Conservation (phyloP, 2,797 vertebrate genomes). For the Ispidina picta region DNA sequence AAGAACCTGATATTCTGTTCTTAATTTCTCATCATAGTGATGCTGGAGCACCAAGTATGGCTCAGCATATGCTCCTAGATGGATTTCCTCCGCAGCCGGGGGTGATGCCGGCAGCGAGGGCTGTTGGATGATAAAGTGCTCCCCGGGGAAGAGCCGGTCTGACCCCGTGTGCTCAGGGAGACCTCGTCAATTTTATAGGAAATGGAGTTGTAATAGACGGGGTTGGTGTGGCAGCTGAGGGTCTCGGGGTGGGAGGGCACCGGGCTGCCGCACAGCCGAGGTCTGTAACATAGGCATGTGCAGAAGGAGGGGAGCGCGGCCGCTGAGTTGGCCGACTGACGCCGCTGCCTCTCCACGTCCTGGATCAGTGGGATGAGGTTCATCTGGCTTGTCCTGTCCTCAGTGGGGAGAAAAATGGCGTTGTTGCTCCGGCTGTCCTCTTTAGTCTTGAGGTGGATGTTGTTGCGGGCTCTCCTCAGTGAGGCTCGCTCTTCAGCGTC, state of each 20-base stretch:
- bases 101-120: constrained; percentile 76
- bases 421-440: constrained; percentile 79
- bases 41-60: background rate
- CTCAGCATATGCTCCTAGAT: constrained; percentile 69
- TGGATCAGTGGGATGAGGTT: constrained; percentile 84
- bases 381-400: constrained; percentile 88
- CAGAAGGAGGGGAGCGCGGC: constrained; percentile 85
- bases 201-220: constrained; percentile 86
- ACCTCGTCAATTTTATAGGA: constrained; percentile 85
- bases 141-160: constrained; percentile 85
- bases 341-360: constrained; percentile 73
- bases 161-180: constrained; percentile 82
- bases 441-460: constrained; percentile 49
- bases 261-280: constrained; percentile 81
- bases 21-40: constrained; percentile 19
- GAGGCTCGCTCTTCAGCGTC: constrained; percentile 86
- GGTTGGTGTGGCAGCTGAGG: constrained; percentile 81
- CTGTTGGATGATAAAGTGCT: constrained; percentile 83
- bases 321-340: constrained; percentile 63
- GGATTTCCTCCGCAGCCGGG: constrained; percentile 85
- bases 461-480: constrained; percentile 79
- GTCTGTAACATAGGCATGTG: constrained; percentile 86
- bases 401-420: constrained; percentile 83
- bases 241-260: constrained; percentile 74
- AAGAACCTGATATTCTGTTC: constrained; percentile 14